Conservation (phyloP, 2,113 vertebrate species). For the Acrocephalus arundinaceus region DNA sequence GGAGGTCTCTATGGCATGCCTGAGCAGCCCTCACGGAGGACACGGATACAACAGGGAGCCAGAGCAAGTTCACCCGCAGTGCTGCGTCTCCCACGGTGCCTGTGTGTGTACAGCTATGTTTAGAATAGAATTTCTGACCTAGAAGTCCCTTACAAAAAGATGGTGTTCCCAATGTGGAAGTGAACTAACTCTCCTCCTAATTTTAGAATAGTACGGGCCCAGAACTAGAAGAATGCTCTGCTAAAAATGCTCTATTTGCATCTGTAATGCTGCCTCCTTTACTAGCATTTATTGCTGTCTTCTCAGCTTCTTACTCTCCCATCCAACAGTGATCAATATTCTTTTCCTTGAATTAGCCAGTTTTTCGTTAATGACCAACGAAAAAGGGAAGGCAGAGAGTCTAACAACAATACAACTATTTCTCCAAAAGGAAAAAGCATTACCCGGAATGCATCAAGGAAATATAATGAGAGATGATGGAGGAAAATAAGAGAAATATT, state of each 20-base stretch:
- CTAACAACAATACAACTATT: background rate
- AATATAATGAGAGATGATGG: slow-evolving; percentile 4
- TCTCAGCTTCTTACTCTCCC: background rate
- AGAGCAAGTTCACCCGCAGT: background rate
- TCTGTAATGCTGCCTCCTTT: background rate
- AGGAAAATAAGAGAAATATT: slow-evolving; percentile 42
- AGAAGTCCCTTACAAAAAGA: background rate
- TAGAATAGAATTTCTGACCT: slow-evolving; percentile 5
- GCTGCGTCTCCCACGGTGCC: background rate
- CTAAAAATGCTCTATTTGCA: background rate
- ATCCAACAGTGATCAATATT: background rate
- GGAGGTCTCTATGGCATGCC: background rate
- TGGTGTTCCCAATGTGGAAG: background rate
- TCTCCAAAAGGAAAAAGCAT: background rate
- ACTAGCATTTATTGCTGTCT: background rate
- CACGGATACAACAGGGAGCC: fast-evolving
- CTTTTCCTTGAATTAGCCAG: background rate
- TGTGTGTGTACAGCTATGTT: background rate
- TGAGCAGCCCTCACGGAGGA: background rate
- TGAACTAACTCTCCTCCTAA: background rate
- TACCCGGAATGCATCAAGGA: background rate
- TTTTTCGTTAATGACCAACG: background rate
- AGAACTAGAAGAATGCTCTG: background rate
- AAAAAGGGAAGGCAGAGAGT: background rate
- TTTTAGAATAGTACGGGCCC: background rate